A percentile compares a stretch with the other conserved stretches of the same genome.
These are phyloP conservation scores for Epizoanthus ramosus DNA, from an alignment of 92 coral and sea anemone genomes.

Conservation along the genomic window DNA sequence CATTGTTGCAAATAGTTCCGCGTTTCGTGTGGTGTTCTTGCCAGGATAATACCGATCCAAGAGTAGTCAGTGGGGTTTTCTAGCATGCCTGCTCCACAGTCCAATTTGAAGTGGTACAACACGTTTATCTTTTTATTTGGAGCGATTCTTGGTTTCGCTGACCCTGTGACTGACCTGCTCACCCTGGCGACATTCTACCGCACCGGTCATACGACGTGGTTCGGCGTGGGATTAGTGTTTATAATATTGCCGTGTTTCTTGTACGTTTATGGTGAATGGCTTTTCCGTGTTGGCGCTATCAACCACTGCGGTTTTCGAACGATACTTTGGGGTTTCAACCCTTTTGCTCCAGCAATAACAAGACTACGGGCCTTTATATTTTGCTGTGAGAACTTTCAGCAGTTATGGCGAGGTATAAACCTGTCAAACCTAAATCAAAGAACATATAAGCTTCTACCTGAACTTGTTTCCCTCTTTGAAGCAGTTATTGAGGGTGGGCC, in stretches of 20 bases:
- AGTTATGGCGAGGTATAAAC: background rate
- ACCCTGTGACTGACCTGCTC: conserved; percentile 43
- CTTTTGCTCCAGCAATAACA: conserved; percentile 35
- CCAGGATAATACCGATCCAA: too few relatives aligned
- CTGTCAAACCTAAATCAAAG: too few relatives aligned
- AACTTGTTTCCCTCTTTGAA: conserved; percentile 27
- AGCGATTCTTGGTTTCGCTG: conserved; percentile 38
- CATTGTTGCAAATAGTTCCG: background rate
- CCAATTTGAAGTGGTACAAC: conserved; percentile 19
- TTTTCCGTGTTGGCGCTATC: background rate
- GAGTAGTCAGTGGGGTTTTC: background rate
- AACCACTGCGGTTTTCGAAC: background rate
- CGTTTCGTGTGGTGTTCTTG: too few relatives aligned
- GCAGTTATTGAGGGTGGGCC: conserved; percentile 58
- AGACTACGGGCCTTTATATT: conserved; percentile 19
- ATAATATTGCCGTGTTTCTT: conserved; percentile 41
- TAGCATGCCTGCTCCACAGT: background rate
- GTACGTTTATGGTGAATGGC: background rate
- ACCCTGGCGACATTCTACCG: conserved; percentile 45
- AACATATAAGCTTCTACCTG: background rate
- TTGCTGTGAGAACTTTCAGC: conserved; percentile 16
- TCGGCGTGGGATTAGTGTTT: conserved; percentile 35
- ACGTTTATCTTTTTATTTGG: conserved; percentile 23
- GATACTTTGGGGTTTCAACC: conserved; percentile 17
- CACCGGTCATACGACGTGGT: conserved; percentile 40